Conservation (phyloP, 2,113 vertebrate species). For the Baryphthengus martii region DNA sequence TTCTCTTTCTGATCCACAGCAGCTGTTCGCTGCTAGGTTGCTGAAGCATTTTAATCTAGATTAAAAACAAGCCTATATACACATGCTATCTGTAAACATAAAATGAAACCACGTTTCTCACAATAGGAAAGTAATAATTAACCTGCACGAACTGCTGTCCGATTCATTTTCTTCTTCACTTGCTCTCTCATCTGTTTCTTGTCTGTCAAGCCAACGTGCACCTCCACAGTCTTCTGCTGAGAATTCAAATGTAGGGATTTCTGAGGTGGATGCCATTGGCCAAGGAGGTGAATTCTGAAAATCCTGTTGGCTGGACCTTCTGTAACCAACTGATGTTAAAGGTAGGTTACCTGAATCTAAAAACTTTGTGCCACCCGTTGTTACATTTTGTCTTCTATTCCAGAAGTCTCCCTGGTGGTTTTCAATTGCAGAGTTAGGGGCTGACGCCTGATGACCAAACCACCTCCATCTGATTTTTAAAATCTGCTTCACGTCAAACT, state of each 20-base stretch:
- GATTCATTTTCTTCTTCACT: constrained; percentile 88
- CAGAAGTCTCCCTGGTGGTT: constrained; percentile 85
- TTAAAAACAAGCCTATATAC: neutral
- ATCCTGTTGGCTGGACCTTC: constrained; percentile 88
- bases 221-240: constrained; percentile 75
- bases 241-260: constrained; percentile 81
- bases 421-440: constrained; percentile 71
- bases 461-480: constrained; percentile 97
- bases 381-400: constrained; percentile 76
- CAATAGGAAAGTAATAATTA: constrained; percentile 68
- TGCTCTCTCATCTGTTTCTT: constrained; percentile 75
- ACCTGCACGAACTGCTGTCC: constrained; percentile 96
- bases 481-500: constrained; percentile 99
- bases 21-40: neutral
- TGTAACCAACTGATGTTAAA: constrained; percentile 77
- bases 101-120: constrained; percentile 14
- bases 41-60: neutral
- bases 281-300: constrained; percentile 83
- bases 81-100: neutral
- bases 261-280: constrained; percentile 85
- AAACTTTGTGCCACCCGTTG: constrained; percentile 84
- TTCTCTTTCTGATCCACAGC: neutral
- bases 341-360: constrained; percentile 76
- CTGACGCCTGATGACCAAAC: constrained; percentile 91
- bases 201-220: constrained; percentile 69